Evolutionary conservation across 1,140 invertebrate species (phyloP).

Genomic region (Pachypeltis micranthus): DNA sequence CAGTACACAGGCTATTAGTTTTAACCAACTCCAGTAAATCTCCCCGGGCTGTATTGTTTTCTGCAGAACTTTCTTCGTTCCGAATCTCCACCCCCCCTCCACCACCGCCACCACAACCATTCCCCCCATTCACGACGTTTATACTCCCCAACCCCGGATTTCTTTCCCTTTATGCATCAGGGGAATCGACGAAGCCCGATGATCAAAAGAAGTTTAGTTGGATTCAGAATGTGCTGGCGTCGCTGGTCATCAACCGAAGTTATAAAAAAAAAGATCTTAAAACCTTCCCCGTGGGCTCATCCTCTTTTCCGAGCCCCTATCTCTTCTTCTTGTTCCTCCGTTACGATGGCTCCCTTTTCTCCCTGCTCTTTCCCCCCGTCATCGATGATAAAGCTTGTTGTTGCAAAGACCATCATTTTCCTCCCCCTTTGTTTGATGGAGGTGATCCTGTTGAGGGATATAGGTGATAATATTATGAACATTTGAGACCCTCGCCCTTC

Average conservation of each 20-base stretch:
- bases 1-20: too few relatives aligned
- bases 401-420: background rate
- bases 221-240: slow-evolving; percentile 3
- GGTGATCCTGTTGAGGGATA: slow-evolving; percentile 5
- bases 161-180: too few relatives aligned
- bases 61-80: too few relatives aligned
- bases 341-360: too few relatives aligned
- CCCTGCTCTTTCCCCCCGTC: too few relatives aligned
- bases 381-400: background rate
- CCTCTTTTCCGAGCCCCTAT: background rate
- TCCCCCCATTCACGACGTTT: too few relatives aligned
- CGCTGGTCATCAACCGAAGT: background rate
- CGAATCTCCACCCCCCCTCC: too few relatives aligned
- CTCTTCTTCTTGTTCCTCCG: background rate
- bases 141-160: too few relatives aligned
- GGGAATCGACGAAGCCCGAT: background rate
- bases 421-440: background rate
- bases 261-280: background rate
- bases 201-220: background rate
- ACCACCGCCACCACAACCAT: too few relatives aligned
- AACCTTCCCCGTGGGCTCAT: background rate
- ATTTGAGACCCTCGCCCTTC: background rate
- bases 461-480: slow-evolving; percentile 8
- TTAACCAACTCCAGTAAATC: too few relatives aligned
- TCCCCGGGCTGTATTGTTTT: too few relatives aligned